A percentile compares a stretch with the other conserved stretches of the same genome.
Conservation (phyloP, 2,888 invertebrate genomes). For the Euplexia lucipara region DNA sequence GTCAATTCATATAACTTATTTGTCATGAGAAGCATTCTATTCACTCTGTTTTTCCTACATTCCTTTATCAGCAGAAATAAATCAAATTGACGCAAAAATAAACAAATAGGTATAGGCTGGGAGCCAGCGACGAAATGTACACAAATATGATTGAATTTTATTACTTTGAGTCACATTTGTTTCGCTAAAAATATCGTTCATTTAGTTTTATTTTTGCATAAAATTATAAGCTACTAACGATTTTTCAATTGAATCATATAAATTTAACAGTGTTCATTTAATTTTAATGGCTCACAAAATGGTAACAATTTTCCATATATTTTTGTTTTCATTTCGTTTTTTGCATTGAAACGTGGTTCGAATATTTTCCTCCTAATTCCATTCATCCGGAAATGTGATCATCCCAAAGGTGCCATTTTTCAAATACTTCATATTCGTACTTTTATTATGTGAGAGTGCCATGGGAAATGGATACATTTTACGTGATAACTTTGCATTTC, state of each 20-base stretch:
- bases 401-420: constrained; percentile 46
- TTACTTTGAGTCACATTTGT: neutral
- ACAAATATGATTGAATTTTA: constrained; percentile 1
- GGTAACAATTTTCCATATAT: constrained; percentile 5
- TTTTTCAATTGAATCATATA: constrained; percentile 9
- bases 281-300: constrained; percentile 11
- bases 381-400: constrained; percentile 24
- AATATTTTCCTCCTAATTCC: constrained; percentile 32
- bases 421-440: constrained; percentile 37
- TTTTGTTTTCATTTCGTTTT: constrained; percentile 6
- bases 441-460: constrained; percentile 28
- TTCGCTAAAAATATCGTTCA: neutral
- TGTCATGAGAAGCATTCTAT: constrained; percentile 32
- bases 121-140: constrained; percentile 18
- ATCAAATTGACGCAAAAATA: constrained; percentile 50
- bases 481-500: constrained; percentile 22
- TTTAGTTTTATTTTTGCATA: neutral
- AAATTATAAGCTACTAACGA: neutral
- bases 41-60: constrained; percentile 32
- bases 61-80: constrained; percentile 51
- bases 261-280: no score
- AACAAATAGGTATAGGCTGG: constrained; percentile 34
- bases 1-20: constrained; percentile 18
- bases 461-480: constrained; percentile 25
- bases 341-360: constrained; percentile 13